Percentiles rank a stretch among this genome's conserved stretches.
Evolutionary conservation across 1,140 invertebrate genomes (phyloP).

Genomic region (Pachypeltis micranthus): DNA sequence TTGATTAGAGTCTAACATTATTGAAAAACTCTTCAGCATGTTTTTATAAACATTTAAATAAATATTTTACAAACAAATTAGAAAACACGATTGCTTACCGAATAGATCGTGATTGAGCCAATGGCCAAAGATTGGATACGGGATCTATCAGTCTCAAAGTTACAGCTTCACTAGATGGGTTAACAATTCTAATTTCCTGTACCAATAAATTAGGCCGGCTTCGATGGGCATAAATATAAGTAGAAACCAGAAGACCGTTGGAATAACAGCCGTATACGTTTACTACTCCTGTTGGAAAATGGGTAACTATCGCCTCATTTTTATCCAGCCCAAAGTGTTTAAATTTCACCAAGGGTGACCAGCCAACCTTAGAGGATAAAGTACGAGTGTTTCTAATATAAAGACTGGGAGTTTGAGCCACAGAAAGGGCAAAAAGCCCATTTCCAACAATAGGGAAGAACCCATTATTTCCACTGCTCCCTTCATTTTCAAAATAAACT

Average conservation of each 20-base stretch:
- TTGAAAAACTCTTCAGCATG: too few species aligned
- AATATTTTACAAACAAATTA: too few species aligned
- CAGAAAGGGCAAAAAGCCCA: conserved; percentile 54
- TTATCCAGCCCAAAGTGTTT: conserved; percentile 38
- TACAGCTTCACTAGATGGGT: conserved; percentile 42
- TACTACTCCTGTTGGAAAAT: conserved; percentile 54
- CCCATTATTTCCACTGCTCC: conserved; percentile 43
- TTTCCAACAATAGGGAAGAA: conserved; percentile 70
- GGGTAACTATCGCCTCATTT: conserved; percentile 48
- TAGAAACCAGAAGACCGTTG: conserved; percentile 50
- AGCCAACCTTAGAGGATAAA: conserved; percentile 55
- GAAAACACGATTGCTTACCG: not conserved
- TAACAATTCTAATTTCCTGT: conserved; percentile 65
- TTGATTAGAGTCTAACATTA: too few species aligned
- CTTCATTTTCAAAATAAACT: conserved; percentile 43
- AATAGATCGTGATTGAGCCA: conserved; percentile 3
- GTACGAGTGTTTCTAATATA: conserved; percentile 58
- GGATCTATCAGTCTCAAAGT: conserved; percentile 14
- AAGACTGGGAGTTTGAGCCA: conserved; percentile 50
- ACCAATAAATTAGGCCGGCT: conserved; percentile 61
- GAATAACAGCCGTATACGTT: conserved; percentile 52
- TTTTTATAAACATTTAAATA: too few species aligned
- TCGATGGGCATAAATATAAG: conserved; percentile 67
- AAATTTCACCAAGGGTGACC: conserved; percentile 54
- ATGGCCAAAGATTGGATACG: conserved; percentile 3